Conservation (phyloP, 2,888 invertebrate genomes). For the Lepidonotus clava region DNA sequence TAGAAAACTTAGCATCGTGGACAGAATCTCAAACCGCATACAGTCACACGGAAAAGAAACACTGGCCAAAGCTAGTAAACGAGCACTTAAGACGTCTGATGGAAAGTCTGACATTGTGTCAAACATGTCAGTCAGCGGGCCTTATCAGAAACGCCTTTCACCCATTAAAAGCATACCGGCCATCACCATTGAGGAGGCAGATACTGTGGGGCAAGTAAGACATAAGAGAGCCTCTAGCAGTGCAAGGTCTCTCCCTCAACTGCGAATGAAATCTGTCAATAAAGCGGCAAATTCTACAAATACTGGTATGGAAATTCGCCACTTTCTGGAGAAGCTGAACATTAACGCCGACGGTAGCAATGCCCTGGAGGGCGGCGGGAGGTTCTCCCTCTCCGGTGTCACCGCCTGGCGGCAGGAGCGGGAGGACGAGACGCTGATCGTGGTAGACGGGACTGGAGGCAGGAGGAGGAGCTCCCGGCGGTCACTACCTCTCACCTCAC, state of each 20-base stretch:
- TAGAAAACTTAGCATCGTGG: slow-evolving; percentile 1
- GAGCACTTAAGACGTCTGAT: not conserved
- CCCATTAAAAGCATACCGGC: too few relatives aligned
- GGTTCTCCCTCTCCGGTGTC: not conserved
- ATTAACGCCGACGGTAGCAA: too few relatives aligned
- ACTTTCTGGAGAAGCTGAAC: too few relatives aligned
- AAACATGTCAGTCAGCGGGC: not conserved
- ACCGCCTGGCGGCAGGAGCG: not conserved
- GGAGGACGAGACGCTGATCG: not conserved
- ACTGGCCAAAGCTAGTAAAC: not conserved
- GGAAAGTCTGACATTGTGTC: not conserved
- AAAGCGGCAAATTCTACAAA: too few relatives aligned
- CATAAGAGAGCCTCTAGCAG: too few relatives aligned
- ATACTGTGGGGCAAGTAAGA: too few relatives aligned
- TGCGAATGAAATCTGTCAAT: too few relatives aligned
- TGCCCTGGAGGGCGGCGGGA: too few relatives aligned
- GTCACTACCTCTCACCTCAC: not conserved
- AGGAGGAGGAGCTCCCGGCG: not conserved
- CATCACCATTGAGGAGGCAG: too few relatives aligned
- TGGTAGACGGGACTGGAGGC: not conserved
- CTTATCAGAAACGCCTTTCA: not conserved
- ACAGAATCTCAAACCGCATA: not conserved
- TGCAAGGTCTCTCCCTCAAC: too few relatives aligned
- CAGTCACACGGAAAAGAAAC: not conserved
- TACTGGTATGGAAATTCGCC: too few relatives aligned